Conservation (phyloP, 2,113 vertebrate species). For the human (Homo sapiens) region DNA sequence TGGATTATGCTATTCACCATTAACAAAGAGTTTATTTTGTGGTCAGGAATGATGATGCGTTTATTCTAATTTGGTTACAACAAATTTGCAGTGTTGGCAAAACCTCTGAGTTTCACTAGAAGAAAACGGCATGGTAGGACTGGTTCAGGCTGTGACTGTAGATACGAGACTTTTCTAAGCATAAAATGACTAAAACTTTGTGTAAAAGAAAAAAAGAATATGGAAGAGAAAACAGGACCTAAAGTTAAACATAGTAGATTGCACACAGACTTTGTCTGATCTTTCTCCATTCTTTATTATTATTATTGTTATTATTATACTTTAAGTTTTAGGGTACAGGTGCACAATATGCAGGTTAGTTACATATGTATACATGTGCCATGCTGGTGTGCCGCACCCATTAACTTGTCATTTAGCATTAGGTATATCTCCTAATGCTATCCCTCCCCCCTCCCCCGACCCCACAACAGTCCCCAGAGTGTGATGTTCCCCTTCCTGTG, state of each 20-base stretch:
- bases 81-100: not conserved
- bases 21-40: not conserved
- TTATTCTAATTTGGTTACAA: not conserved
- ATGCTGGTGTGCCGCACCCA: too few relatives aligned
- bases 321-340: too few relatives aligned
- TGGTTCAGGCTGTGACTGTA: not conserved
- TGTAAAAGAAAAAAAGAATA: not conserved
- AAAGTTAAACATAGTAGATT: not conserved
- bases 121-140: not conserved
- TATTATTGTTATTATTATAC: too few relatives aligned
- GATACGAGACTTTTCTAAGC: not conserved
- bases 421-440: too few relatives aligned
- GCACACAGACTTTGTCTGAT: accelerated
- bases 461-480: too few relatives aligned
- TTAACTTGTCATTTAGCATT: too few relatives aligned
- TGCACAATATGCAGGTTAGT: too few relatives aligned
- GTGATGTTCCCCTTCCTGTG: too few relatives aligned
- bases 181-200: not conserved
- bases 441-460: too few relatives aligned
- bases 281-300: not conserved
- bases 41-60: not conserved
- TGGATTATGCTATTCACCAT: not conserved
- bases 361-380: too few relatives aligned
- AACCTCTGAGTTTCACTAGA: not conserved
- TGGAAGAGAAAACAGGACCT: not conserved